Evolutionary conservation across 1,140 invertebrate species (phyloP).

Genomic region (Drusus annulatus): DNA sequence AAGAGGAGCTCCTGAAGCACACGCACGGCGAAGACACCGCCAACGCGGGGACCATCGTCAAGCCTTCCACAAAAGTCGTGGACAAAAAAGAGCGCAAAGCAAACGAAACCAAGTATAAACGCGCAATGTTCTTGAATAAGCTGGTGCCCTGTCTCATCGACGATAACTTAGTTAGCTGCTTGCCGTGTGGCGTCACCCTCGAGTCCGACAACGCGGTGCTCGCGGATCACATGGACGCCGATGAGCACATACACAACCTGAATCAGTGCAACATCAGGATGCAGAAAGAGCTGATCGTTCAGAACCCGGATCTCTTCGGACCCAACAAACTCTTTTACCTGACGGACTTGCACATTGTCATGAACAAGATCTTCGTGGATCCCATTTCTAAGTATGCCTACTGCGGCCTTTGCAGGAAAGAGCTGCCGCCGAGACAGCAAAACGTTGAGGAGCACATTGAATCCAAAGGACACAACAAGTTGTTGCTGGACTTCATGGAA

Average conservation of each 20-base stretch:
- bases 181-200: slow-evolving; percentile 45
- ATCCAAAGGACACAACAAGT: slow-evolving; percentile 48
- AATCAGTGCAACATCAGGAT: slow-evolving; percentile 31
- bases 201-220: slow-evolving; percentile 15
- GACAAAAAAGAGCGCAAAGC: slow-evolving; percentile 22
- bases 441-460: slow-evolving; percentile 51
- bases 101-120: slow-evolving; percentile 38
- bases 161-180: slow-evolving; percentile 46
- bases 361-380: slow-evolving; percentile 56
- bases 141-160: slow-evolving; percentile 42
- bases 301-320: slow-evolving; percentile 51
- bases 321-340: slow-evolving; percentile 38
- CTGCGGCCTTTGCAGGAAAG: slow-evolving; percentile 50
- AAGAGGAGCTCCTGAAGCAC: slow-evolving; percentile 1
- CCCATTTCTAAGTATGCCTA: slow-evolving; percentile 52
- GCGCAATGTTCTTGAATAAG: slow-evolving; percentile 43
- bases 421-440: slow-evolving; percentile 46
- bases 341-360: slow-evolving; percentile 41
- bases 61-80: neutral
- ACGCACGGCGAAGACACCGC: neutral
- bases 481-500: slow-evolving; percentile 41
- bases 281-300: slow-evolving; percentile 44
- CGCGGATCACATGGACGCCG: slow-evolving; percentile 34
- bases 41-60: slow-evolving; percentile 8
- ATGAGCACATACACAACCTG: slow-evolving; percentile 41